A percentile compares a stretch with the other conserved stretches of the same genome.
Evolutionary conservation across 2,888 invertebrate species (phyloP).

Genomic region (Nysson spinosus): DNA sequence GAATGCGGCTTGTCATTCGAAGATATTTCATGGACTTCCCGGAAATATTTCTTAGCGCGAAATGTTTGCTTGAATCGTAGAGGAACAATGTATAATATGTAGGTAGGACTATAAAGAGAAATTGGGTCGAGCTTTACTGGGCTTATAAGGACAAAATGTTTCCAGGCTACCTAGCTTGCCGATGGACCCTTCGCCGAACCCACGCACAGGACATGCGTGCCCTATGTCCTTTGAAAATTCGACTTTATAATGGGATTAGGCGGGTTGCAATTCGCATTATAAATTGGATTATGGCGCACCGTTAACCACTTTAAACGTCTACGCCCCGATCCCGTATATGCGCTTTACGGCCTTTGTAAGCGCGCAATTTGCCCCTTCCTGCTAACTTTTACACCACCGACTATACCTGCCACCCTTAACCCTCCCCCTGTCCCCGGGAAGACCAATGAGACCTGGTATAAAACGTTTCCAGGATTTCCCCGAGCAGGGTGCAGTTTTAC

Average conservation of each 20-base stretch:
- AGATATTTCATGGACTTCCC: too few relatives aligned
- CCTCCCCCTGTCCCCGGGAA: too few relatives aligned
- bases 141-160: conserved; percentile 31
- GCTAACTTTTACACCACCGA: conserved; percentile 26
- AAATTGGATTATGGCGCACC: conserved; percentile 68
- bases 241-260: conserved; percentile 70
- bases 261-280: conserved; percentile 65
- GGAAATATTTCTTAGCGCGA: not conserved
- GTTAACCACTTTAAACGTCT: conserved; percentile 59
- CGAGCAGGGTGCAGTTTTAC: conserved; percentile 2
- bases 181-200: conserved; percentile 18
- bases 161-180: conserved; percentile 11
- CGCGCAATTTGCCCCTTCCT: conserved; percentile 35
- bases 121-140: conserved; percentile 26
- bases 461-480: conserved; percentile 32
- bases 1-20: too few relatives aligned
- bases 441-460: conserved; percentile 2
- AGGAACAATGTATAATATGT: not conserved
- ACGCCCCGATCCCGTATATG: not conserved
- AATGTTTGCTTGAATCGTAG: not conserved
- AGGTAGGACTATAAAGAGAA: conserved; percentile 24
- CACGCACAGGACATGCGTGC: conserved; percentile 12
- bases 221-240: conserved; percentile 57
- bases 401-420: conserved; percentile 48
- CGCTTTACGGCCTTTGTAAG: conserved; percentile 22